Evolutionary conservation across 2,797 vertebrate genomes (phyloP).

Genomic region (Ataeniobius toweri): DNA sequence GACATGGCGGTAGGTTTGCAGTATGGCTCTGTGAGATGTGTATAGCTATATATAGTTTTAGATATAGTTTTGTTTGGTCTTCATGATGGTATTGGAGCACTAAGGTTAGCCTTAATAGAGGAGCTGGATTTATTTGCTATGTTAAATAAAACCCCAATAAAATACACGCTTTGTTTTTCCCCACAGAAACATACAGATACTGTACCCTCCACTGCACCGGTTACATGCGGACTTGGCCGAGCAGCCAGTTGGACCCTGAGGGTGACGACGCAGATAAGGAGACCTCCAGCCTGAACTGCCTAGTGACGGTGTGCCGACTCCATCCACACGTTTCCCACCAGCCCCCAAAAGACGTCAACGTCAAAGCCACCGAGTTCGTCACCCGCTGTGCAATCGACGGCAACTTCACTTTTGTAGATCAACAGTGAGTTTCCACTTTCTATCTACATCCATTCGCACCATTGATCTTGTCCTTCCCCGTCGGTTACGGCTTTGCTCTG

Average conservation of each 20-base stretch:
- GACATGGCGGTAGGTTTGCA: too few relatives aligned
- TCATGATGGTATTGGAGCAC: not conserved
- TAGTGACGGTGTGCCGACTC: constrained; percentile 91
- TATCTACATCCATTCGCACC: not conserved
- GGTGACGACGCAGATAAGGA: constrained; percentile 84
- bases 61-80: too few relatives aligned
- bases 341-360: constrained; percentile 82
- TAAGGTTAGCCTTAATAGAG: not conserved
- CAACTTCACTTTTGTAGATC: constrained; percentile 96
- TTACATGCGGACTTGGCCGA: constrained; percentile 92
- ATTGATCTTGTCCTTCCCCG: not conserved
- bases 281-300: constrained; percentile 88
- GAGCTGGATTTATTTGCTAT: too few relatives aligned
- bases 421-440: constrained; percentile 84
- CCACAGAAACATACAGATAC: constrained; percentile 85
- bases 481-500: constrained; percentile 1
- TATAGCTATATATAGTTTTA: too few relatives aligned
- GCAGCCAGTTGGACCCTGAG: constrained; percentile 89
- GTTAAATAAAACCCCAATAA: too few relatives aligned
- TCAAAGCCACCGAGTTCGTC: constrained; percentile 90
- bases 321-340: constrained; percentile 84
- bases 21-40: too few relatives aligned
- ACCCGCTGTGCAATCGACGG: constrained; percentile 95
- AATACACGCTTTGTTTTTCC: not conserved
- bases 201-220: constrained; percentile 97